These are phyloP conservation scores for Lagopus leucura DNA, from an alignment of 2,113 vertebrate genomes.

Conservation along the genomic window DNA sequence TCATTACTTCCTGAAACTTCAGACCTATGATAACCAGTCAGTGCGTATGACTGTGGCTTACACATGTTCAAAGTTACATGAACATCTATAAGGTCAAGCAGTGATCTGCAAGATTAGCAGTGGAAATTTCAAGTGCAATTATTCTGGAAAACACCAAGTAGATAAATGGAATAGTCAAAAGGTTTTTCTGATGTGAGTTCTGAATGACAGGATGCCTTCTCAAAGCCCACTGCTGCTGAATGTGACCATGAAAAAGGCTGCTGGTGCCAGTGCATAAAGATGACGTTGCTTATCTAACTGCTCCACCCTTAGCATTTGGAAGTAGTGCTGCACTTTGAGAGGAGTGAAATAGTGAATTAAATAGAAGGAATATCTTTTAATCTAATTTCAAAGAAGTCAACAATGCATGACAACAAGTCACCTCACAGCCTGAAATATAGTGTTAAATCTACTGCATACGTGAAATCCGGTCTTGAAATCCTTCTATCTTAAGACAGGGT, in stretches of 20 bases:
- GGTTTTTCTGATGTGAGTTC: neutral
- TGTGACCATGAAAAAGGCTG: no score
- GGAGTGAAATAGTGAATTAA: neutral
- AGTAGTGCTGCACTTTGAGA: neutral
- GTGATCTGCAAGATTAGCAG: neutral
- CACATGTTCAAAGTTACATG: neutral
- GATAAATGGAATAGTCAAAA: neutral
- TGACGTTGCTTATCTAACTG: no score
- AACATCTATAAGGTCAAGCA: neutral
- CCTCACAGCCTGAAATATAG: neutral
- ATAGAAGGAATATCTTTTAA: neutral
- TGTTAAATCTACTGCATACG: neutral
- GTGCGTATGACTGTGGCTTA: neutral
- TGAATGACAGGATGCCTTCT: neutral
- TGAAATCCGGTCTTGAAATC: conserved; percentile 14
- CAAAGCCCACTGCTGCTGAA: no score
- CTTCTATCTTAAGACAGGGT: neutral
- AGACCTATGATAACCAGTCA: neutral
- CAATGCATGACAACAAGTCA: neutral
- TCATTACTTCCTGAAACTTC: neutral
- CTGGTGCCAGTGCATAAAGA: no score
- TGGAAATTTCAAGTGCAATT: neutral
- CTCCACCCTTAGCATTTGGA: no score
- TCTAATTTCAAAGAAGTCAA: neutral
- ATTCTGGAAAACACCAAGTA: neutral